Base-by-base conservation (phyloP, 92 coral and sea anemone genomes). In the Parazoanthus atlanticus region DNA sequence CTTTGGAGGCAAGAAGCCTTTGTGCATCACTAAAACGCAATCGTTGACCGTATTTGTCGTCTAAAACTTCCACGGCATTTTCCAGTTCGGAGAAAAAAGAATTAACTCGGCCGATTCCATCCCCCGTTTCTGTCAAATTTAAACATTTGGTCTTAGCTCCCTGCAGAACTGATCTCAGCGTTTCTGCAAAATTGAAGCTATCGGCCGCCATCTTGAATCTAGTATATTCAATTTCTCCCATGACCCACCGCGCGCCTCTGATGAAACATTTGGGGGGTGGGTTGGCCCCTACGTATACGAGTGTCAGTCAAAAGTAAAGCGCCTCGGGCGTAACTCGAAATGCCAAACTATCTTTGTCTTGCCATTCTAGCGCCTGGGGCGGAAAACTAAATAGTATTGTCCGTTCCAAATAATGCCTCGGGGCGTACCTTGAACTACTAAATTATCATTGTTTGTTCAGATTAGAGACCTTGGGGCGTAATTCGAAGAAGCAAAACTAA, bases 261-360 rank as follows among this genome's bases (percentile, higher is more conserved):
- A 88, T 46, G 91, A 88, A 54, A 73, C 91, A 91, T 40, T 4
- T 2, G 71, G 52, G 82, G 93, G 90, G 93, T 90, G 88, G 93
- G 72, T 82, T 86, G 93, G 93, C 93, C 90, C 90, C 88, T 31
- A 54, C 90, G 84, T 86, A 87, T 38, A 38, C 41, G n/a, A n/a
- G n/a, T n/a, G n/a, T n/a, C n/a, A n/a, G n/a, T n/a, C n/a, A n/a
- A n/a, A n/a, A n/a, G n/a, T n/a, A n/a, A n/a, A n/a, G n/a, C n/a
- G n/a, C n/a, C n/a, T n/a, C n/a, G n/a, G n/a, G n/a, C n/a, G n/a
- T n/a, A n/a, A n/a, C n/a, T n/a, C n/a, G n/a, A n/a, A n/a, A n/a
- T n/a, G n/a, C n/a, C n/a, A n/a, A n/a, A n/a, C n/a, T n/a, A n/a
- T n/a, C n/a, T n/a, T n/a, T n/a, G n/a, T n/a, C n/a, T n/a, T n/a